Evolutionary conservation across 2,113 vertebrate species (phyloP), one percentile per base, ranked within the genome.

Genomic region (Myotis lucifugus): DNA sequence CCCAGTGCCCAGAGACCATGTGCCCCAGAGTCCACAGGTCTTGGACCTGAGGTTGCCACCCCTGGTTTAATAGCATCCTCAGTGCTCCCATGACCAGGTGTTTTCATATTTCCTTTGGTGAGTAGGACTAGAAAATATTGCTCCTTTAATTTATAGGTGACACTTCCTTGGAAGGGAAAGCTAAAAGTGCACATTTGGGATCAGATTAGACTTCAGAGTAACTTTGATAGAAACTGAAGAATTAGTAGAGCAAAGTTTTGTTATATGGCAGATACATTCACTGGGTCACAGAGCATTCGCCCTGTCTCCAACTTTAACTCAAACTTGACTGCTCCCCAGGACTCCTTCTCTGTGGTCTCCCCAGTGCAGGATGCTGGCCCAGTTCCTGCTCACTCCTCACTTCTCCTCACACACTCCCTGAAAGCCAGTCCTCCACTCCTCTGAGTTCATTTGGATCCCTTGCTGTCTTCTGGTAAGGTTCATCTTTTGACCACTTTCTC

Each of bases 141-240:
- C 29, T 50, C 52, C 27, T 95, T 81, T 77, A 96, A 92, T 95
- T 94, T 93, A 90, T 42, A 93, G 46, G 42, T 69, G 87, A 93
- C 48, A 90, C 32, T 88, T 94, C 77, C 81, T 93, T 81, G 77
- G 96, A 91, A 90, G 72, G 23, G 52, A 92, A 73, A 70, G 11
- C 27, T 40, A 5, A 50, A 70, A 82, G 48, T 19, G 7, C 74
- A 59, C 11, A 29, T 92, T 52, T 69, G 88, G 77, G 92, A 81
- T 92, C 15, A 73, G 74, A 87, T 81, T 79, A 76, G 78, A 93
- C 83, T 94, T 85, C 46, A 21, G 72, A 90, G 37, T 52, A 40
- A 48, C 42, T 84, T 85, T 73, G 82, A 82, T 73, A 82, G 85
- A 85, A 93, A 34, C 48, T 40, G 92, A 95, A 32, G 90, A 77